A percentile compares a stretch with the other conserved stretches of the same genome.
Evolutionary conservation across 2,113 vertebrate species (phyloP).

Genomic region (Bambusicola thoracicus): DNA sequence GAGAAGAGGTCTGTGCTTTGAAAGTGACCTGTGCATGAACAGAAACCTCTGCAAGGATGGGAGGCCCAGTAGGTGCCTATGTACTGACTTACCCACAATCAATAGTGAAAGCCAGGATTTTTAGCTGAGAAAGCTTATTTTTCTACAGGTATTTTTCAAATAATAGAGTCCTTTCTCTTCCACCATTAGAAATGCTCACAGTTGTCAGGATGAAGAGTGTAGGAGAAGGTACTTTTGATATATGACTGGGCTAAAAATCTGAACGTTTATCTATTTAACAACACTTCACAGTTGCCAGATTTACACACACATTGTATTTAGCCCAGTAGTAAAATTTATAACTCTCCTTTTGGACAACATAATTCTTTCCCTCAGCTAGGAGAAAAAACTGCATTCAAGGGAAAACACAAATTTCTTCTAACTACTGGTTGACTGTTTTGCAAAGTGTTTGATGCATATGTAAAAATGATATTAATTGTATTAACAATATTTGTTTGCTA

Average conservation of each 20-base stretch:
- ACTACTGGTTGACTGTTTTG: background rate
- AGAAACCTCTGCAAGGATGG: background rate
- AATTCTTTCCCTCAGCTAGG: constrained; percentile 34
- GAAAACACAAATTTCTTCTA: constrained; percentile 13
- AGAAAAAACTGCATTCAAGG: constrained; percentile 1
- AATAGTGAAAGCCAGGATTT: background rate
- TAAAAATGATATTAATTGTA: background rate
- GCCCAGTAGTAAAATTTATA: constrained; percentile 52
- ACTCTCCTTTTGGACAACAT: background rate
- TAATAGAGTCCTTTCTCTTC: constrained; percentile 5
- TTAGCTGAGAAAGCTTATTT: background rate
- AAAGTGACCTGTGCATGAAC: background rate
- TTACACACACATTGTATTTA: constrained; percentile 23
- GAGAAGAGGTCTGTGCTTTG: background rate
- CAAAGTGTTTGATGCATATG: background rate
- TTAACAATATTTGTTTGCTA: background rate
- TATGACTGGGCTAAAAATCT: background rate
- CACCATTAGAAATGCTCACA: background rate
- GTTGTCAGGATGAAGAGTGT: background rate
- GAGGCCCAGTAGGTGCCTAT: background rate
- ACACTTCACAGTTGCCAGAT: constrained; percentile 42
- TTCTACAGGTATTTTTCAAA: constrained; percentile 19
- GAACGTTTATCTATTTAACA: constrained; percentile 60
- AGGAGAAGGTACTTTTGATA: constrained; percentile 10
- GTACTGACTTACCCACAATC: background rate